A percentile compares a stretch with the other conserved stretches of the same genome.
Evolutionary conservation across 2,113 vertebrate genomes (phyloP).

Genomic region (Perca fluviatilis): DNA sequence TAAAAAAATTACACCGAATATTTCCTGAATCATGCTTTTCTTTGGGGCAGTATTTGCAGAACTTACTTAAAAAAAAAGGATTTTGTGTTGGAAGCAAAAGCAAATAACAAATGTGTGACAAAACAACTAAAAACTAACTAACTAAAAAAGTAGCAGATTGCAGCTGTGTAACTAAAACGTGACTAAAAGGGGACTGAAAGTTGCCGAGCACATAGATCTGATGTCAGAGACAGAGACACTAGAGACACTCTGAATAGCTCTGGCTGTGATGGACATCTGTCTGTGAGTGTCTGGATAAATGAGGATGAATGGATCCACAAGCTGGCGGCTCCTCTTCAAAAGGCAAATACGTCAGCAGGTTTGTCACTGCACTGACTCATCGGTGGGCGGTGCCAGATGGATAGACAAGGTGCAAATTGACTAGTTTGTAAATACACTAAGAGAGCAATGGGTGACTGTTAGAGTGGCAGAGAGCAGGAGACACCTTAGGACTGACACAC

Average conservation of each 20-base stretch:
- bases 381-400: constrained; percentile 57
- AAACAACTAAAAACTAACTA: neutral
- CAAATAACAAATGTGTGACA: neutral
- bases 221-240: constrained; percentile 22
- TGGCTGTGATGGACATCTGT: constrained; percentile 55
- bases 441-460: constrained; percentile 38
- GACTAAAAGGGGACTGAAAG: constrained; percentile 27
- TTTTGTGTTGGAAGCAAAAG: neutral
- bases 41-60: constrained; percentile 31
- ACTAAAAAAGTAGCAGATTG: constrained; percentile 42
- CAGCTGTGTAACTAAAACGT: constrained; percentile 14
- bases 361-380: constrained; percentile 70
- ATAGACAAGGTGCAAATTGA: constrained; percentile 49
- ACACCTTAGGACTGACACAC: constrained; percentile 32
- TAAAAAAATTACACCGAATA: constrained; percentile 69
- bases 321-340: constrained; percentile 62
- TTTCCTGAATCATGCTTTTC: constrained; percentile 59
- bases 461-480: neutral
- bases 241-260: constrained; percentile 21
- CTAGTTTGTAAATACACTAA: constrained; percentile 62
- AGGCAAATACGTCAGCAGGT: constrained; percentile 76
- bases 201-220: constrained; percentile 39
- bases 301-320: constrained; percentile 67
- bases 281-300: constrained; percentile 34
- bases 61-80: neutral